phyloP scores from a whole-genome alignment of 1,140 invertebrate genomes.

The Phthorimaea operculella region DNA sequence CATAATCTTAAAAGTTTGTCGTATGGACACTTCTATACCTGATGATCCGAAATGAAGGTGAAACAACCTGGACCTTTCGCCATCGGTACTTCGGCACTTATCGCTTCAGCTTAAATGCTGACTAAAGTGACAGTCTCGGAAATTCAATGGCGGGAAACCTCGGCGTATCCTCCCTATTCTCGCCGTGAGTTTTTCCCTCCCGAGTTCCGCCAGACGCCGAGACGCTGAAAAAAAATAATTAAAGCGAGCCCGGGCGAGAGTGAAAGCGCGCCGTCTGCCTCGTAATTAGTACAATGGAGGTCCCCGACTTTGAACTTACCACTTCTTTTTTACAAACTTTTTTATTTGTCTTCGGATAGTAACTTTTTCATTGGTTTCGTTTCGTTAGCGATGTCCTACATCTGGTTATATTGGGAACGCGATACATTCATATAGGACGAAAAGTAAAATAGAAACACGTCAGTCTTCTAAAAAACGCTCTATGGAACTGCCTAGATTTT shows the following conservation, averaged over 20 bases:
- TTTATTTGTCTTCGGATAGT: conserved; percentile 11
- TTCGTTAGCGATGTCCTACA: no score
- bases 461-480: no score
- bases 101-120: no score
- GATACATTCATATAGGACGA: no score
- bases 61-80: no score
- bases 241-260: conserved; percentile 60
- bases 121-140: background rate
- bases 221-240: conserved; percentile 66
- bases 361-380: background rate
- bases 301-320: conserved; percentile 63
- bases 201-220: conserved; percentile 57
- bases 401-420: no score
- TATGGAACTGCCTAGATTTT: no score
- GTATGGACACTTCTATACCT: no score
- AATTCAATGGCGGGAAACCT: background rate
- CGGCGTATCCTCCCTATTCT: conserved; percentile 23
- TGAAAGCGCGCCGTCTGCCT: conserved; percentile 63
- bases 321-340: conserved; percentile 27
- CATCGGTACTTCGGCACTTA: no score
- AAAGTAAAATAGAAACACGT: no score
- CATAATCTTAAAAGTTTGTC: no score
- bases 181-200: conserved; percentile 42
- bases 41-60: no score
- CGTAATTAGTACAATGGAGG: conserved; percentile 67